These are phyloP conservation scores for Folsomia candida DNA, from an alignment of 2,888 invertebrate genomes.

Conservation along the genomic window DNA sequence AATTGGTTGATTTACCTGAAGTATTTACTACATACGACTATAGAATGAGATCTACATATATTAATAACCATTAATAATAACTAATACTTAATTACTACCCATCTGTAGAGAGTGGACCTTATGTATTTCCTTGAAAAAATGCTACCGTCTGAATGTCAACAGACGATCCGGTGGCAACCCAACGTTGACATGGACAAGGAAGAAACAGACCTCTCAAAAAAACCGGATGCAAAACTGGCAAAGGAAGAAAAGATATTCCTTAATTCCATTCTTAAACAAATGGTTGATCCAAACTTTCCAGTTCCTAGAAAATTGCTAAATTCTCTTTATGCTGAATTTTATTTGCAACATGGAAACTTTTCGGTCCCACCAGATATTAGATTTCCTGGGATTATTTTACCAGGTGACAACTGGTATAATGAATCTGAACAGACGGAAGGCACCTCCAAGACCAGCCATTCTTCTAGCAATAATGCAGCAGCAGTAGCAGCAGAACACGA, in stretches of 20 bases:
- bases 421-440: background rate
- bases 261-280: slow-evolving; percentile 24
- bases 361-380: slow-evolving; percentile 25
- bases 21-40: slow-evolving; percentile 10
- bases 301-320: slow-evolving; percentile 29
- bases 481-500: slow-evolving; percentile 72
- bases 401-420: slow-evolving; percentile 24
- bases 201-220: slow-evolving; percentile 2
- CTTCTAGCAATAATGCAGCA: slow-evolving; percentile 6
- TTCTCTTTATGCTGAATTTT: slow-evolving; percentile 30
- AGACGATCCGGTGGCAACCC: slow-evolving; percentile 27
- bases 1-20: slow-evolving; percentile 24
- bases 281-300: slow-evolving; percentile 28
- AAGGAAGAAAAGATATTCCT: slow-evolving; percentile 15
- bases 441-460: background rate
- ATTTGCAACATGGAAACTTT: slow-evolving; percentile 34
- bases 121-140: slow-evolving; percentile 28
- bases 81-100: background rate
- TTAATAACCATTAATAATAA: background rate
- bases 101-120: slow-evolving; percentile 26
- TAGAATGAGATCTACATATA: too few species aligned
- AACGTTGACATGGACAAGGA: slow-evolving; percentile 16
- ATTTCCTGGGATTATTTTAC: slow-evolving; percentile 21
- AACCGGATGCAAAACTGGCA: background rate
- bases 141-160: slow-evolving; percentile 32